Conservation (phyloP, 2,888 invertebrate genomes). For the Nephrotoma appendiculata region DNA sequence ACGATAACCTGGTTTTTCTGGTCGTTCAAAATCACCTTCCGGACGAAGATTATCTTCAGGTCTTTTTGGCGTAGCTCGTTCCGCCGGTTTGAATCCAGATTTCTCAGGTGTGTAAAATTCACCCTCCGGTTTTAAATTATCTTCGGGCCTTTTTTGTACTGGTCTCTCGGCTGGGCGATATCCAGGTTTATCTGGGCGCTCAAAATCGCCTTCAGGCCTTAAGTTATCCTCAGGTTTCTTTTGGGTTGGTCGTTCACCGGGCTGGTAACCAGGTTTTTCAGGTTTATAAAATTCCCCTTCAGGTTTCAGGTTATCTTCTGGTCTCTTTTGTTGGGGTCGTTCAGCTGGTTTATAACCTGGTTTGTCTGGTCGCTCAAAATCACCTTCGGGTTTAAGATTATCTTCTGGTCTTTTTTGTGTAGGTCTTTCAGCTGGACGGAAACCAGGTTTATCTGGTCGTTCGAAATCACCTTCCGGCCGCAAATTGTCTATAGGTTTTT, state of each 20-base stretch:
- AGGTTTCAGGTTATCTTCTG: conserved; percentile 39
- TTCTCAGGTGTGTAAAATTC: conserved; percentile 25
- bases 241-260: conserved; percentile 34
- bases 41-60: conserved; percentile 31
- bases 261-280: conserved; percentile 22
- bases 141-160: conserved; percentile 28
- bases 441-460: conserved; percentile 13
- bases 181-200: conserved; percentile 7
- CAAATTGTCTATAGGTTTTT: conserved; percentile 32
- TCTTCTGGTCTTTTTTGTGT: conserved; percentile 33
- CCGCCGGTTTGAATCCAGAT: conserved; percentile 30
- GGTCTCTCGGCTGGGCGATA: conserved; percentile 19
- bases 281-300: conserved; percentile 35
- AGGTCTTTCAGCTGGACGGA: conserved; percentile 32
- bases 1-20: conserved; percentile 25
- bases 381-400: conserved; percentile 37
- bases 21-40: conserved; percentile 33
- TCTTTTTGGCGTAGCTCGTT: conserved; percentile 37
- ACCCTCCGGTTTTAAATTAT: conserved; percentile 36
- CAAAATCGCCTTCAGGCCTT: conserved; percentile 9
- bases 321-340: conserved; percentile 28
- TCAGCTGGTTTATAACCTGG: conserved; percentile 26
- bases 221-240: conserved; percentile 24
- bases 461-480: conserved; percentile 39
- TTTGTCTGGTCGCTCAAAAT: conserved; percentile 25